Conservation (phyloP, 2,113 vertebrate species). For the Coreoperca whiteheadi region DNA sequence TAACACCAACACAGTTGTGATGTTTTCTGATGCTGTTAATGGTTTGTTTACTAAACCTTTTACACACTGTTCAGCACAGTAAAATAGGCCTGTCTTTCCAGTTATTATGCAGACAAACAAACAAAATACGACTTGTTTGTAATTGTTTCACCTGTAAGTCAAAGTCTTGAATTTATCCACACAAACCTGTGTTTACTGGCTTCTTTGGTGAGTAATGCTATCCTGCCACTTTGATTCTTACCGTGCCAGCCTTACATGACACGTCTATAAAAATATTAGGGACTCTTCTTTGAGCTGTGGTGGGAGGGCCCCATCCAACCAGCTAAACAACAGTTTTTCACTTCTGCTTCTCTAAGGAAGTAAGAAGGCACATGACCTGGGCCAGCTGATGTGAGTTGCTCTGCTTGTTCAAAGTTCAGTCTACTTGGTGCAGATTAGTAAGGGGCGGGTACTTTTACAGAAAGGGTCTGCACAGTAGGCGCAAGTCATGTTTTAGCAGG, state of each 20-base stretch:
- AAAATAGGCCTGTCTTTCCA: background rate
- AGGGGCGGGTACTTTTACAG: constrained; percentile 46
- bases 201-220: constrained; percentile 14
- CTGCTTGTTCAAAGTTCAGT: constrained; percentile 82
- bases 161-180: background rate
- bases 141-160: background rate
- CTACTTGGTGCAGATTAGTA: constrained; percentile 73
- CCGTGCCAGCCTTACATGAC: constrained; percentile 2
- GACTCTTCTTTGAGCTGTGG: constrained; percentile 22
- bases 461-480: constrained; percentile 26
- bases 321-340: constrained; percentile 73
- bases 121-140: background rate
- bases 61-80: background rate
- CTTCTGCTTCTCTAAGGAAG: constrained; percentile 84
- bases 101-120: background rate
- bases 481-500: constrained; percentile 64
- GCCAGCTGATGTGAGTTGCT: constrained; percentile 80
- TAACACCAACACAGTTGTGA: background rate
- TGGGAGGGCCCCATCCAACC: constrained; percentile 67
- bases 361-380: constrained; percentile 83
- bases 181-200: background rate
- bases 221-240: constrained; percentile 27
- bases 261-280: constrained; percentile 47
- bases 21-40: constrained; percentile 1
- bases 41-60: background rate